These are phyloP conservation scores for Amphiura filiformis DNA, from an alignment of 35 echinoderm and acorn worm species.

Conservation along the genomic window DNA sequence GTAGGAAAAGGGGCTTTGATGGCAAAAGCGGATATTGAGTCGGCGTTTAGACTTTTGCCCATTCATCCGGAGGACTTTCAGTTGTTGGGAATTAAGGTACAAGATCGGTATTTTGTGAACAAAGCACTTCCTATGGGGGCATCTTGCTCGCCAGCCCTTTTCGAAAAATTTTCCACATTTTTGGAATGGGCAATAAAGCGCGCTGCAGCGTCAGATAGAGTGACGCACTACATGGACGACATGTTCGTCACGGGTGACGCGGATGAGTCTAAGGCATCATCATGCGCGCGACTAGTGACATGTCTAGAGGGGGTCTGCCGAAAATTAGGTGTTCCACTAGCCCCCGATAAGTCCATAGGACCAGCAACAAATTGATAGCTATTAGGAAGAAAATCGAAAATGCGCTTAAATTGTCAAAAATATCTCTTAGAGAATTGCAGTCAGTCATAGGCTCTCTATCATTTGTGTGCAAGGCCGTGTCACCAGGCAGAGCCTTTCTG, in stretches of 20 bases:
- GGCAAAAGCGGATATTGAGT: neutral
- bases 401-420: neutral
- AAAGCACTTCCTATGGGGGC: slow-evolving; percentile 16
- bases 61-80: slow-evolving; percentile 12
- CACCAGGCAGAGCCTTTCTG: slow-evolving; percentile 22
- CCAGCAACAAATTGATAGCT: neutral
- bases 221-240: neutral
- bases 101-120: neutral
- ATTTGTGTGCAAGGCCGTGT: neutral
- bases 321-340: neutral
- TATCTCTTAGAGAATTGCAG: neutral
- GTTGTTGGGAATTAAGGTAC: neutral
- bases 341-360: neutral
- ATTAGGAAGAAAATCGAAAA: neutral
- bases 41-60: neutral
- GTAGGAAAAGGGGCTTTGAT: neutral
- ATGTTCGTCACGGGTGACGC: neutral
- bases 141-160: neutral
- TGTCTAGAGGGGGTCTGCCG: neutral
- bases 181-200: neutral
- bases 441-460: slow-evolving; percentile 19
- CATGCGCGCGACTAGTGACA: neutral
- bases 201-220: neutral
- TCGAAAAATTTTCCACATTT: neutral
- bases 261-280: neutral